phyloP scores from a whole-genome alignment of 2,113 vertebrate species.

The Cettia cetti region DNA sequence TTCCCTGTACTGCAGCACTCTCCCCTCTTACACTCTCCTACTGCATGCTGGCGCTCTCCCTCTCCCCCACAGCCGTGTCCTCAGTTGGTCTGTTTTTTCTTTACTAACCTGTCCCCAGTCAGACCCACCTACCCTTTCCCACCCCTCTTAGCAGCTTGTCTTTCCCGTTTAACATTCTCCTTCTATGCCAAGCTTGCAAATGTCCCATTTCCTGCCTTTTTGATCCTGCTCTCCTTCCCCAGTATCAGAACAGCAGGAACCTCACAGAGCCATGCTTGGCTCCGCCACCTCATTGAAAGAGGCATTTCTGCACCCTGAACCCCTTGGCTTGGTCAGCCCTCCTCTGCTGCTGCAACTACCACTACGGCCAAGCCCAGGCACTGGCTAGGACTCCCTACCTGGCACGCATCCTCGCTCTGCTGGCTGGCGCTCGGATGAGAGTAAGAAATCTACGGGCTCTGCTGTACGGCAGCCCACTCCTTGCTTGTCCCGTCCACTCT shows the following conservation, averaged over 20 bases:
- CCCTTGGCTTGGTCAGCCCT: neutral
- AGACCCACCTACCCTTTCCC: neutral
- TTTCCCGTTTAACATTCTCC: neutral
- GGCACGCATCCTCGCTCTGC: neutral
- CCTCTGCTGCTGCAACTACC: neutral
- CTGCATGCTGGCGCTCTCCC: neutral
- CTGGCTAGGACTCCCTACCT: neutral
- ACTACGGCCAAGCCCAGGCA: neutral
- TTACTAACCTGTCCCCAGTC: neutral
- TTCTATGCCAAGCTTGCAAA: neutral
- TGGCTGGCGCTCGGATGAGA: neutral
- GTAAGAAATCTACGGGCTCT: neutral
- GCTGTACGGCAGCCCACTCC: neutral
- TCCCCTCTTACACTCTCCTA: neutral
- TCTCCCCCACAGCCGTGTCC: neutral
- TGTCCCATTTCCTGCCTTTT: neutral
- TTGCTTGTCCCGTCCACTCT: neutral
- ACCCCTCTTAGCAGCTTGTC: neutral
- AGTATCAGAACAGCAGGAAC: neutral
- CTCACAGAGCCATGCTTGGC: neutral
- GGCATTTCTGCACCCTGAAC: neutral
- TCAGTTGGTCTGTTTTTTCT: neutral
- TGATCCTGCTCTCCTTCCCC: neutral
- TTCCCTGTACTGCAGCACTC: neutral
- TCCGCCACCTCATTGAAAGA: fast-evolving